These are phyloP conservation scores for Gymnocypris eckloni DNA, from an alignment of 2,797 vertebrate genomes.

Conservation along the genomic window DNA sequence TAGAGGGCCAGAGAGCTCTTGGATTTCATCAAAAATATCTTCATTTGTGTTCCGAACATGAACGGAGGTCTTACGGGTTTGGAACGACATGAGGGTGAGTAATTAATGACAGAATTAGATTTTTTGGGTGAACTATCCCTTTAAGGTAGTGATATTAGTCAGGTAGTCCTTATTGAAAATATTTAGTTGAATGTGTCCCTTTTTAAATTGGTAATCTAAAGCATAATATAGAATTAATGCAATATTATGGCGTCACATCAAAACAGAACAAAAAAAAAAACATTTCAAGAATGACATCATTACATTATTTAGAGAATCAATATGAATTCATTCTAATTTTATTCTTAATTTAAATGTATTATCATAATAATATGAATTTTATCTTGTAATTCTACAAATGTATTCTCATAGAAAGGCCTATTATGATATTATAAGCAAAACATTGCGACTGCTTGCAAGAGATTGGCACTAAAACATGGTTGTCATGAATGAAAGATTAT, in stretches of 20 bases:
- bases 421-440: neutral
- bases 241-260: neutral
- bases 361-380: neutral
- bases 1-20: too few species aligned
- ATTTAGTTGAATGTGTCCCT: neutral
- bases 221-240: neutral
- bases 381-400: neutral
- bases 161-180: neutral
- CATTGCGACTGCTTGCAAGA: neutral
- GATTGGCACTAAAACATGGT: neutral
- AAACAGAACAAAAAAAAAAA: neutral
- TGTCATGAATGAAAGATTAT: neutral
- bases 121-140: too few species aligned
- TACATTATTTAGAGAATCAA: neutral
- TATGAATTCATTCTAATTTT: too few species aligned
- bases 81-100: too few species aligned
- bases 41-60: too few species aligned
- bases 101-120: too few species aligned
- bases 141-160: neutral
- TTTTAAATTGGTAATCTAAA: neutral
- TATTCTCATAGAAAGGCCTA: neutral
- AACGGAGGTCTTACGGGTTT: too few species aligned
- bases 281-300: neutral
- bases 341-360: neutral
- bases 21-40: too few species aligned